Conservation (phyloP, 2,888 invertebrate species). For the Dilophus febrilis region DNA sequence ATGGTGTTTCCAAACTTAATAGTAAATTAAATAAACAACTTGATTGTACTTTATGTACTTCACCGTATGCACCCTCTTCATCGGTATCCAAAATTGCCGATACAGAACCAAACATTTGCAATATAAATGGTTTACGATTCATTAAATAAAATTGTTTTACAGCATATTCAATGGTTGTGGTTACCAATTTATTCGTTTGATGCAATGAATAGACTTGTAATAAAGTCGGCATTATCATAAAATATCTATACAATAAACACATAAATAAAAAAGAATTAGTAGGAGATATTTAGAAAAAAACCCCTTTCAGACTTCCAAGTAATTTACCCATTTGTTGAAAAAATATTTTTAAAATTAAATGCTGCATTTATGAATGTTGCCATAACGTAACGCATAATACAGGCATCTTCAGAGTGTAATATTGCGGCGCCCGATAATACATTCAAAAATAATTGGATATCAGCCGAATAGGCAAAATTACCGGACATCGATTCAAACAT, state of each 20-base stretch:
- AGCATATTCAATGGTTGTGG: conserved; percentile 91
- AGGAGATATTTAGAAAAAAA: conserved; percentile 8
- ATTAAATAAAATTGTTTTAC: conserved; percentile 97
- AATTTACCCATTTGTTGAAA: conserved; percentile 80
- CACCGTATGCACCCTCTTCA: conserved; percentile 70
- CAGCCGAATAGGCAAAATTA: conserved; percentile 90
- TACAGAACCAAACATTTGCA: conserved; percentile 98
- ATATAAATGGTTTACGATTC: conserved; percentile 93
- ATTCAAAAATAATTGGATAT: conserved; percentile 93
- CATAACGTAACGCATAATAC: conserved; percentile 87
- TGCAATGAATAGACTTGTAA: conserved; percentile 94
- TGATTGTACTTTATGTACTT: conserved; percentile 84
- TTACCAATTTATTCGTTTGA: conserved; percentile 89
- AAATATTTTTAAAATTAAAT: conserved; percentile 96
- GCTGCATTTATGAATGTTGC: conserved; percentile 96
- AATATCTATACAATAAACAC: conserved; percentile 56
- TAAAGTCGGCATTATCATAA: conserved; percentile 94
- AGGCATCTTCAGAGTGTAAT: conserved; percentile 90
- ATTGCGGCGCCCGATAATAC: conserved; percentile 94
- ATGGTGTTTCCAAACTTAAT: conserved; percentile 82
- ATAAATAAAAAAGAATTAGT: conserved; percentile 7
- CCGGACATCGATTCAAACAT: conserved; percentile 98
- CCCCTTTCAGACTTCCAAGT: conserved; percentile 1
- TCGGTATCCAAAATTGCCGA: conserved; percentile 91
- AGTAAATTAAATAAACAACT: conserved; percentile 82